Evolutionary conservation across 2,113 vertebrate genomes (phyloP), one percentile per base, ranked within the genome.

Genomic region (Oryzias woworae): DNA sequence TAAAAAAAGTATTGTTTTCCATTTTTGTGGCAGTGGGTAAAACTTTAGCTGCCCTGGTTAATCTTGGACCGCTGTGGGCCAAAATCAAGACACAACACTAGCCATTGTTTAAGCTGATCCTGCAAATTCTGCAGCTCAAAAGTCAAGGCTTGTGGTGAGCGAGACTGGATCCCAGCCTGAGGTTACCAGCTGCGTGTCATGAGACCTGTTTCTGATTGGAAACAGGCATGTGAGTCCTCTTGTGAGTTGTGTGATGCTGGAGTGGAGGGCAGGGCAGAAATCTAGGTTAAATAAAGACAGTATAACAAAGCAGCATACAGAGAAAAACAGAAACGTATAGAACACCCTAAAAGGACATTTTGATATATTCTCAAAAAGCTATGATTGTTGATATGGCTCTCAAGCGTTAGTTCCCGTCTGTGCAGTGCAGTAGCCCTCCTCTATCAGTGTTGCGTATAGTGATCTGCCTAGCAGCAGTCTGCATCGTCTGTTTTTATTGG

Each of bases 391-490:
- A 65, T 53, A 51, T 13, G 43, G 45, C 31, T 55, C 17, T 45
- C 4, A 23, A 12, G n/a, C 47, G 2, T 73, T 44, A 58, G 50
- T 69, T 63, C 18, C 58, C 16, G 7, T 63, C 41, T 26, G 14
- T 67, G 22, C 52, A 66, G 58, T 18, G 41, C 62, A 62, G 66
- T 53, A 15, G 28, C 31, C 42, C 55, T 36, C 23, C 42, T 53
- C 52, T 42, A 26, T 57, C 54, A 44, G 55, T 49, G 46, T 12
- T 44, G 16, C 49, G 43, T 62, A 16, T 47, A 43, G 14, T 74
- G 84, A 79, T 89, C 88, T 89, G 85, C 84, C 83, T 86, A 81
- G 87, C 80, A 87, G 78, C 85, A 83, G 60, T 36, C 24, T 48
- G 51, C 18, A 65, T 69, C 50, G 62, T 20, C 20, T 52, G 14